Percentiles rank a stretch among this genome's conserved stretches.
Evolutionary conservation across 1,140 invertebrate genomes (phyloP).

Genomic region (Panulirus ornatus): DNA sequence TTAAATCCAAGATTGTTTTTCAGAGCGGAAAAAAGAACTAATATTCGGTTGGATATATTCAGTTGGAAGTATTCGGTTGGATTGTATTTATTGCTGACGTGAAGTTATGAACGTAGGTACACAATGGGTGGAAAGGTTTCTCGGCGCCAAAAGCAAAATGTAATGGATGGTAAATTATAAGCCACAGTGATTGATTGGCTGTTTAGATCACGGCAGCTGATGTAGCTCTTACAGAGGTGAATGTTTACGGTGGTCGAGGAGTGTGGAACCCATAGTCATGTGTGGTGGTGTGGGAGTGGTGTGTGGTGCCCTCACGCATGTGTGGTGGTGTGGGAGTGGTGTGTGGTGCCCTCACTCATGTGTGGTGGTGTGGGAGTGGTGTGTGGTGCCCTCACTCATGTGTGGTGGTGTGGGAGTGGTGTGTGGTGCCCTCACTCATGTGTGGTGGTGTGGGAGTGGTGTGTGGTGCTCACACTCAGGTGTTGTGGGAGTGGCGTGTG

Average conservation of each 20-base stretch:
- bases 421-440: not conserved
- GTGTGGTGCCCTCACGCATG: too few relatives aligned
- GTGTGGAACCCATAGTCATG: too few relatives aligned
- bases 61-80: too few relatives aligned
- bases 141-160: too few relatives aligned
- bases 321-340: not conserved
- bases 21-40: not conserved
- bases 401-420: not conserved
- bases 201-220: not conserved
- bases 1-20: not conserved
- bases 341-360: not conserved
- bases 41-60: not conserved
- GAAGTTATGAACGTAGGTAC: too few relatives aligned
- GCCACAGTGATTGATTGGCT: not conserved
- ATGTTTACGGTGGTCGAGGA: too few relatives aligned
- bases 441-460: not conserved
- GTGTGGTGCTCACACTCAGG: not conserved
- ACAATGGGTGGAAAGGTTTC: too few relatives aligned
- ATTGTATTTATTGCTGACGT: too few relatives aligned
- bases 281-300: too few relatives aligned
- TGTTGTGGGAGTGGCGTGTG: not conserved
- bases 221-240: not conserved
- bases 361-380: not conserved
- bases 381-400: not conserved
- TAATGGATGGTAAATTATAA: not conserved